Base-by-base conservation (phyloP, 2,113 vertebrate species). In the Perca schrenkii region DNA sequence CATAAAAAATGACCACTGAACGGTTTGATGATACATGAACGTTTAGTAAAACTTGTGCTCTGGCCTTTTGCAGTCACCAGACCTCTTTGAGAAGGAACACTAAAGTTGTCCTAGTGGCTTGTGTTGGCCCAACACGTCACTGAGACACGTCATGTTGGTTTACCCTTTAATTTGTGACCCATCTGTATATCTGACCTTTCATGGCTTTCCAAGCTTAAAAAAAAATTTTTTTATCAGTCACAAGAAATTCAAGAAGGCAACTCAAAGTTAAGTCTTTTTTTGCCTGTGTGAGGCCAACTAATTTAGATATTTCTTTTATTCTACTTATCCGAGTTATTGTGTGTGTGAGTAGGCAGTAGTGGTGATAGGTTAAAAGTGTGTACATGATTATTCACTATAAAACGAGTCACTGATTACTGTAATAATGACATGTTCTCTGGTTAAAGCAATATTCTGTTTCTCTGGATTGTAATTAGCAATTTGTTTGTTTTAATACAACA, bases 391-490 rank as follows among this genome's bases (percentile, higher is more conserved):
- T n/a, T 74, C 25, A 62, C 8, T 14, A 7, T 79, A 56, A 17
- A 75, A 80, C 7, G 4, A 15, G 15, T 56, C 34, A 49, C 15
- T 3, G n/a, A 22, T 60, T 69, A 12, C 25, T 75, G 46, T 52
- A 68, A 63, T 36, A 72, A 83, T 19, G 22, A 76, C 36, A 31
- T 34, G 14, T 36, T 56, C 31, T 75, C 65, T 31, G 65, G 34
- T 72, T 80, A 47, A 75, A 83, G 22, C 17, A 50, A 46, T 46
- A 53, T 50, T 64, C n/a, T n/a, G 5, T 62, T 88, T 53, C n/a
- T 80, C 25, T 69, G 15, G 61, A 77, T 77, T 66, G 61, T 72
- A 85, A 79, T 65, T 49, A 49, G 61, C 72, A 71, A n/a, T 57
- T 43, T 53, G 14, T 50, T 68, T 31, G 17, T 62, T 63, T 50